These are phyloP conservation scores for Agriopis marginaria DNA, from an alignment of 2,888 invertebrate genomes.

Conservation along the genomic window DNA sequence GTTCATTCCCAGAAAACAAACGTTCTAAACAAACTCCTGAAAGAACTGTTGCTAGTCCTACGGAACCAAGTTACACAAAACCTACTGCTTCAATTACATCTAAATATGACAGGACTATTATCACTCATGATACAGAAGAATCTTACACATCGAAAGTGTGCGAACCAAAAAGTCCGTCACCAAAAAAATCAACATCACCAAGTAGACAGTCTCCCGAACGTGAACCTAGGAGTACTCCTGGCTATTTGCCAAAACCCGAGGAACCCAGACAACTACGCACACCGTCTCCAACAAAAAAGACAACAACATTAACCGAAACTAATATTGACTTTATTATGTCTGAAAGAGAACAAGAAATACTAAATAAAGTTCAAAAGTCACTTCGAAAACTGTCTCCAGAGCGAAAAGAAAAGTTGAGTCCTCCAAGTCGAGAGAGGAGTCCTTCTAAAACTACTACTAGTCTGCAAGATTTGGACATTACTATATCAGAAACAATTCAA, in stretches of 20 bases:
- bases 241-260: conserved; percentile 43
- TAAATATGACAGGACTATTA: conserved; percentile 44
- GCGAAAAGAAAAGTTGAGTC: conserved; percentile 57
- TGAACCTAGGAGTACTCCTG: conserved; percentile 28
- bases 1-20: conserved; percentile 22
- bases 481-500: conserved; percentile 43
- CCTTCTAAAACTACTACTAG: conserved; percentile 65
- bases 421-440: conserved; percentile 65
- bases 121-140: conserved; percentile 44
- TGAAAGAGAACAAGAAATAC: conserved; percentile 74
- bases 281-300: conserved; percentile 60
- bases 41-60: conserved; percentile 47
- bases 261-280: conserved; percentile 52
- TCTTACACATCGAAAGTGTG: conserved; percentile 27
- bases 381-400: conserved; percentile 75
- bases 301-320: conserved; percentile 50
- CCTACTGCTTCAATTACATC: conserved; percentile 41
- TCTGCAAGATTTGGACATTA: conserved; percentile 63
- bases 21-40: conserved; percentile 32
- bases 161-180: conserved; percentile 31
- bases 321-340: conserved; percentile 64
- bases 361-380: conserved; percentile 74
- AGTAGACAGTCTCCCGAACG: conserved; percentile 35
- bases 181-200: conserved; percentile 32
- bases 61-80: conserved; percentile 47